Conservation (phyloP, 2,797 vertebrate species). For the Typhlichthys eigenmanni region DNA sequence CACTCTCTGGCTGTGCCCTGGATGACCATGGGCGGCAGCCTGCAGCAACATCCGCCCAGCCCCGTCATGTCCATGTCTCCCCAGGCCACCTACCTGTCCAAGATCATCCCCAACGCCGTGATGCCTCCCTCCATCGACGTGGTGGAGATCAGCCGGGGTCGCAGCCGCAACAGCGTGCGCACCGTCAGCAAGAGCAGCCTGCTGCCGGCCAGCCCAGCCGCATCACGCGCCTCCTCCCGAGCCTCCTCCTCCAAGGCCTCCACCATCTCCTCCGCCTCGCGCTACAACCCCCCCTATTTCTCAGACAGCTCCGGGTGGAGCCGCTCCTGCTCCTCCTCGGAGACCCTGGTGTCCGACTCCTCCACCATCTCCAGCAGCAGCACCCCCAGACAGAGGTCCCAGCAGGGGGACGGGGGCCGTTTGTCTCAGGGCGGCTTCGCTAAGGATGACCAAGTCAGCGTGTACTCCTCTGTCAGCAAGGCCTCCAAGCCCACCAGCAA, state of each 20-base stretch:
- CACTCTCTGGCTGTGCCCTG: slow-evolving; percentile 85
- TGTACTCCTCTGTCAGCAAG: slow-evolving; percentile 56
- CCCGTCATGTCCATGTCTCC: slow-evolving; percentile 94
- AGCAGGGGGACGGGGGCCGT: slow-evolving; percentile 19
- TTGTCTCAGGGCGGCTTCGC: slow-evolving; percentile 16
- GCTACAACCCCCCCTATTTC: slow-evolving; percentile 31
- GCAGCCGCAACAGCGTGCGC: slow-evolving; percentile 87
- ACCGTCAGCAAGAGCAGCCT: slow-evolving; percentile 87
- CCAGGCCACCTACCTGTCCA: slow-evolving; percentile 93
- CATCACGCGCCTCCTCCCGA: slow-evolving; percentile 81
- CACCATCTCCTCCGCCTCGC: slow-evolving; percentile 66
- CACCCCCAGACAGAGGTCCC: slow-evolving; percentile 52
- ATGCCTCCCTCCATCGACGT: slow-evolving; percentile 91
- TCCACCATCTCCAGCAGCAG: slow-evolving; percentile 90
- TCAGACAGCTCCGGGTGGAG: slow-evolving; percentile 83
- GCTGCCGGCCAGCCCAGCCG: slow-evolving; percentile 85
- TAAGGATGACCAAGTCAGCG: slow-evolving; percentile 48
- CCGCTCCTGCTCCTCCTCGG: slow-evolving; percentile 91
- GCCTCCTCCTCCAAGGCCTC: slow-evolving; percentile 83
- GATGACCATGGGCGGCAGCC: slow-evolving; percentile 78
- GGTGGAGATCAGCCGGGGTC: slow-evolving; percentile 86
- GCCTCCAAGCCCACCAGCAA: slow-evolving; percentile 46
- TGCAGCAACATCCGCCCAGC: slow-evolving; percentile 63
- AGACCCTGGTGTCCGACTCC: slow-evolving; percentile 92
- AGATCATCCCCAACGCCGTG: slow-evolving; percentile 95